Conservation (phyloP, 2,113 vertebrate species). For the Telmatochromis brachygnathus region DNA sequence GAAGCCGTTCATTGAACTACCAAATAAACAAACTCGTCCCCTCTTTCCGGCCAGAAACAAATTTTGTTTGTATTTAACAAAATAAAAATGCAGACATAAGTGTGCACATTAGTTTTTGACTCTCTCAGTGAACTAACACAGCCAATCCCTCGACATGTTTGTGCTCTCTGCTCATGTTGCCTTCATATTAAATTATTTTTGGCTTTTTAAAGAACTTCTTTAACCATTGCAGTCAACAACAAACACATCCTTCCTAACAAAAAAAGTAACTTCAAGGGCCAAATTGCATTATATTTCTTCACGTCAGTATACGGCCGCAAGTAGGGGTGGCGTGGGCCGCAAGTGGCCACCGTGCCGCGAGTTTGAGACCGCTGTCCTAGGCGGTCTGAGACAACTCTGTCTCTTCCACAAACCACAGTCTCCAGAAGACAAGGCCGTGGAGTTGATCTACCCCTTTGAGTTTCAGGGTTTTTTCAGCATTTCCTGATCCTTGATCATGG, state of each 20-base stretch:
- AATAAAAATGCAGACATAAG: not conserved
- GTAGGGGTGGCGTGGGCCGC: not conserved
- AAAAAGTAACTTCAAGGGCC: not conserved
- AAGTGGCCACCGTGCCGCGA: rapidly evolving
- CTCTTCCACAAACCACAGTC: rapidly evolving
- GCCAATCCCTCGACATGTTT: not conserved
- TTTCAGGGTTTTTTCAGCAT: not conserved
- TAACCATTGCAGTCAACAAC: not conserved
- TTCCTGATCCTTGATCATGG: not conserved
- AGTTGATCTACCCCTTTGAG: rapidly evolving
- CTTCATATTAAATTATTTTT: not conserved
- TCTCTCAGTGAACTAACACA: not conserved
- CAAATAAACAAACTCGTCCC: not conserved
- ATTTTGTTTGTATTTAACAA: not conserved
- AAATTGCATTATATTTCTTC: not conserved
- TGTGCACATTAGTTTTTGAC: not conserved
- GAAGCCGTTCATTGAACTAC: not conserved
- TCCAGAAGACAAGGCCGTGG: not conserved
- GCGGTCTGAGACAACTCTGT: not conserved
- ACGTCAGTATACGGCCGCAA: not conserved
- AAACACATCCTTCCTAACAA: not conserved
- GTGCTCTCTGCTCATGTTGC: not conserved
- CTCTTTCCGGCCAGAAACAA: not conserved
- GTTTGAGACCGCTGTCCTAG: not conserved
- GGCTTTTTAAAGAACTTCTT: not conserved